Percentiles rank a stretch among this genome's conserved stretches.
phyloP scores from a whole-genome alignment of 2,888 invertebrate species.

The Daptonema setosum region DNA sequence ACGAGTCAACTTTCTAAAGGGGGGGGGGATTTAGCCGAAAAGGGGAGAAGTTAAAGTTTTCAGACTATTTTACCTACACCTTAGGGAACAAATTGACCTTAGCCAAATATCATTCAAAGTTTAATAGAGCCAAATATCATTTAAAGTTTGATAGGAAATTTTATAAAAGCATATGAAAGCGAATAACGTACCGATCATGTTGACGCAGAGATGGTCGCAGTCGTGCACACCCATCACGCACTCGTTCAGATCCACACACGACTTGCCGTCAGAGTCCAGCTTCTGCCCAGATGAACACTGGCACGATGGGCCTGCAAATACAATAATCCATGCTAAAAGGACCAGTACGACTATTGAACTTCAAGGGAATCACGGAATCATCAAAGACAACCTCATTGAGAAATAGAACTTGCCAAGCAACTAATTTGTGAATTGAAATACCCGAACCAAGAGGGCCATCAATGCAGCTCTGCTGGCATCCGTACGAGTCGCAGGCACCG shows the following conservation, averaged over 20 bases:
- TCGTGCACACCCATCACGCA: slow-evolving; percentile 8
- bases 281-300: slow-evolving; percentile 9
- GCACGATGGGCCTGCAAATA: slow-evolving; percentile 9
- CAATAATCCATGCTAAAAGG: not conserved
- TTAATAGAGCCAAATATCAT: no score
- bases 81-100: no score
- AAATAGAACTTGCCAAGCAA: no score
- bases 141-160: no score
- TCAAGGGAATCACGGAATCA: no score
- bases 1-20: no score
- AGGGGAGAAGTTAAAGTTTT: no score
- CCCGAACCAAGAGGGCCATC: slow-evolving; percentile 8
- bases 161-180: no score
- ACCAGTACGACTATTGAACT: not conserved
- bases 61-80: no score
- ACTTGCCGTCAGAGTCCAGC: slow-evolving; percentile 8
- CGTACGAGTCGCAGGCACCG: slow-evolving; percentile 9
- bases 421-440: not conserved
- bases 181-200: slow-evolving; percentile 3
- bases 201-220: slow-evolving; percentile 7
- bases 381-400: no score
- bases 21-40: no score
- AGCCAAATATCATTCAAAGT: no score
- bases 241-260: slow-evolving; percentile 12
- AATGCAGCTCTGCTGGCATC: slow-evolving; percentile 11